Percentiles rank a stretch among this genome's conserved stretches.
Conservation (phyloP, 2,797 vertebrate species). For the Mus caroli region DNA sequence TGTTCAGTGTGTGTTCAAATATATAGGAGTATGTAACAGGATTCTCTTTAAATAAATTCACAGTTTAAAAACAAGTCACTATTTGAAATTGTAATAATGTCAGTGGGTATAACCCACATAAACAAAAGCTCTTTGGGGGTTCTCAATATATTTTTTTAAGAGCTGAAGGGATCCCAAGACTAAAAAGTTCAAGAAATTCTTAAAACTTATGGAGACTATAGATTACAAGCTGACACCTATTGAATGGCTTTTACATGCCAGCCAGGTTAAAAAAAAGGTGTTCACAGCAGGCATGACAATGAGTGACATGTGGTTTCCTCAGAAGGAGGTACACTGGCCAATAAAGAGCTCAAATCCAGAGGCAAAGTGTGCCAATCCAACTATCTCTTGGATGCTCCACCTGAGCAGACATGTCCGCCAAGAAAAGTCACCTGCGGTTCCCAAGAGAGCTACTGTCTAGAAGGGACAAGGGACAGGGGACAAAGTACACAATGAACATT, state of each 20-base stretch:
- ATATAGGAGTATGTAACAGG: not conserved
- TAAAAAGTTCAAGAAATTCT: not conserved
- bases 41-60: slow-evolving; percentile 10
- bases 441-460: slow-evolving; percentile 50
- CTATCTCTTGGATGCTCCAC: accelerated
- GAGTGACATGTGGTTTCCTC: not conserved
- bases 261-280: not conserved
- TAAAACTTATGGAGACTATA: not conserved
- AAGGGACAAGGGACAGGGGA: slow-evolving; percentile 66
- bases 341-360: not conserved
- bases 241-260: not conserved
- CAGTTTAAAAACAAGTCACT: not conserved
- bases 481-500: not conserved
- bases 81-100: not conserved
- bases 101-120: slow-evolving; percentile 17
- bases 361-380: not conserved
- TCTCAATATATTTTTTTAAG: not conserved
- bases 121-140: slow-evolving; percentile 59
- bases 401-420: not conserved
- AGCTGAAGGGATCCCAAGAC: not conserved
- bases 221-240: not conserved
- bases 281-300: not conserved
- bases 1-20: not conserved
- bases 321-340: not conserved
- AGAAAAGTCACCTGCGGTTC: not conserved